Evolutionary conservation across 2,888 invertebrate species (phyloP), one percentile per base, ranked within the genome.

Genomic region (Leptodirus hochenwartii): DNA sequence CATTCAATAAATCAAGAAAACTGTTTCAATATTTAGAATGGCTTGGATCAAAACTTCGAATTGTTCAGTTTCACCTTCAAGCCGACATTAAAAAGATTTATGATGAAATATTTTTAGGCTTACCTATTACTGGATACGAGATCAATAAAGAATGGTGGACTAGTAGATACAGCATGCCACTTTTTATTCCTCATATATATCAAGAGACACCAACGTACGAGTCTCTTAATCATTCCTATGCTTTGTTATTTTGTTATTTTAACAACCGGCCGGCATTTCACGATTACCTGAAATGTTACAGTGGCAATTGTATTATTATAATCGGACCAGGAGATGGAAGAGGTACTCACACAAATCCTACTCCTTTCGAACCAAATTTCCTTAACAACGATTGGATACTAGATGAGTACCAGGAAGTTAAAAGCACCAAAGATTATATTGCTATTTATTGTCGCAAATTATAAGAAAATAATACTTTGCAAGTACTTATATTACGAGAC

Each of bases 71-170:
- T n/a, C n/a, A n/a, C n/a, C n/a, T n/a, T n/a, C n/a, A n/a, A n/a
- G n/a, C n/a, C n/a, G n/a, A n/a, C n/a, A n/a, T n/a, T n/a, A n/a
- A n/a, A n/a, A n/a, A n/a, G n/a, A n/a, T n/a, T n/a, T n/a, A n/a
- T n/a, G n/a, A n/a, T n/a, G n/a, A n/a, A n/a, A n/a, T n/a, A n/a
- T n/a, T n/a, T n/a, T n/a, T n/a, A n/a, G n/a, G n/a, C n/a, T n/a
- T n/a, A n/a, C n/a, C 62, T 6, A 64, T 77, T 1, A 52, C 61
- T 31, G 82, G 82, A 4, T 53, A 79, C 22, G 84, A 85, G 60
- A 59, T 78, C n/a, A 81, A 84, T 50, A 60, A 64, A 27, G 65
- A 64, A 1, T 85, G 82, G 82, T 85, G 84, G 84, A 59, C 56
- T 25, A 75, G 77, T 46, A 68, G 62, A 50, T 79, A 82, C 51